Percentiles rank a stretch among this genome's conserved stretches.
Evolutionary conservation across 2,113 vertebrate genomes (phyloP).

Genomic region (Carollia perspicillata): DNA sequence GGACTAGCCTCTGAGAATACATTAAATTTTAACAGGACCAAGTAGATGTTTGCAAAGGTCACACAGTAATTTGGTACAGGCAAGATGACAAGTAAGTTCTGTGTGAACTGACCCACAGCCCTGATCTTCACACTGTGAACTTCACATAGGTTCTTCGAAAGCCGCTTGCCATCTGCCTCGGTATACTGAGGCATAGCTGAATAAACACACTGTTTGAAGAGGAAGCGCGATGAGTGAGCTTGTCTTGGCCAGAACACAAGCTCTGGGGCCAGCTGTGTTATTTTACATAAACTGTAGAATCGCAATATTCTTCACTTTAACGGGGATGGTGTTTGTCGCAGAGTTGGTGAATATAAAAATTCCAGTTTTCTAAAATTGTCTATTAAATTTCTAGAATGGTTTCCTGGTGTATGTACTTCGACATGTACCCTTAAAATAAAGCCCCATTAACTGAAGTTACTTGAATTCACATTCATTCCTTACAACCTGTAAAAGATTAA

Average conservation of each 20-base stretch:
- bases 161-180: neutral
- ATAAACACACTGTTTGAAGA: neutral
- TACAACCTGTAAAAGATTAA: slow-evolving; percentile 5
- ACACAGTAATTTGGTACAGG: neutral
- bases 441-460: neutral
- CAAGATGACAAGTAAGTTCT: neutral
- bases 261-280: neutral
- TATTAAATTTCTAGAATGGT: neutral
- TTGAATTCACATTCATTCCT: neutral
- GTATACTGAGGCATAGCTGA: neutral
- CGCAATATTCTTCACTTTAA: neutral
- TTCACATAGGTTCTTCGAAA: neutral
- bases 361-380: neutral
- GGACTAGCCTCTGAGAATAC: neutral
- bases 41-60: neutral
- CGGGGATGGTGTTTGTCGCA: neutral
- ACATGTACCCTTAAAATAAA: neutral
- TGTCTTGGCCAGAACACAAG: neutral
- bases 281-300: neutral
- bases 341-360: neutral
- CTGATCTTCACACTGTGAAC: neutral
- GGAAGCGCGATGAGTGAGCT: neutral
- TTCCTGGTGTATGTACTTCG: neutral
- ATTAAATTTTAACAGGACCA: neutral
- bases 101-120: neutral